These are phyloP conservation scores for Daktulosphaira vitifoliae DNA, from an alignment of 1,140 invertebrate genomes.

Conservation along the genomic window DNA sequence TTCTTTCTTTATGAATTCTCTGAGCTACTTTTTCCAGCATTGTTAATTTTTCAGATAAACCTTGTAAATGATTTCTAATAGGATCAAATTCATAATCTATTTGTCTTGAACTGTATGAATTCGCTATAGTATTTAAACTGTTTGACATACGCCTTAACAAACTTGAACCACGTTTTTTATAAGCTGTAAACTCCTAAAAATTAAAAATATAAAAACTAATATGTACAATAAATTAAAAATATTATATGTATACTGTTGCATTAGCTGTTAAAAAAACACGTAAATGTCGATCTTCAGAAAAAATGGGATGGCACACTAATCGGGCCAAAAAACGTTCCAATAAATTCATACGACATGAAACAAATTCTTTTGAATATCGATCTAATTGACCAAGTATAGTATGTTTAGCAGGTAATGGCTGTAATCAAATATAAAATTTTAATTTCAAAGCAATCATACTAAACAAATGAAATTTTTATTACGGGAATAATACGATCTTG, in stretches of 20 bases:
- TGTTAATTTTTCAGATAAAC: conserved; percentile 31
- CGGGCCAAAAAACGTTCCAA: conserved; percentile 60
- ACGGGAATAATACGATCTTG: conserved; percentile 62
- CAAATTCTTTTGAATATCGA: conserved; percentile 66
- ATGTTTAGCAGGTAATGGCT: conserved; percentile 68
- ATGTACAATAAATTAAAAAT: neutral
- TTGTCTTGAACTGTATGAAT: conserved; percentile 31
- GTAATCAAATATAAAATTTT: conserved; percentile 40
- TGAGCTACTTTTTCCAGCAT: conserved; percentile 33
- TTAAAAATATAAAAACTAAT: neutral
- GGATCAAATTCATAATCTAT: conserved; percentile 34
- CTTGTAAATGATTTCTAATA: conserved; percentile 27
- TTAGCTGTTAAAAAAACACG: conserved; percentile 61
- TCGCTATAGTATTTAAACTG: conserved; percentile 34
- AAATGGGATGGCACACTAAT: conserved; percentile 58
- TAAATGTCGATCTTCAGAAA: conserved; percentile 60
- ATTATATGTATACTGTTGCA: conserved; percentile 48
- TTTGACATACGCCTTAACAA: conserved; percentile 35
- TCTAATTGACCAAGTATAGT: conserved; percentile 60
- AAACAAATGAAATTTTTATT: conserved; percentile 37
- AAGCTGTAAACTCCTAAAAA: conserved; percentile 32
- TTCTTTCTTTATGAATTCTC: conserved; percentile 35
- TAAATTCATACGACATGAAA: conserved; percentile 58
- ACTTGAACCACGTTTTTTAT: conserved; percentile 31
- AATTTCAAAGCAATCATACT: neutral